Conservation (phyloP, 2,797 vertebrate species). For the Phataginus tetradactyla region DNA sequence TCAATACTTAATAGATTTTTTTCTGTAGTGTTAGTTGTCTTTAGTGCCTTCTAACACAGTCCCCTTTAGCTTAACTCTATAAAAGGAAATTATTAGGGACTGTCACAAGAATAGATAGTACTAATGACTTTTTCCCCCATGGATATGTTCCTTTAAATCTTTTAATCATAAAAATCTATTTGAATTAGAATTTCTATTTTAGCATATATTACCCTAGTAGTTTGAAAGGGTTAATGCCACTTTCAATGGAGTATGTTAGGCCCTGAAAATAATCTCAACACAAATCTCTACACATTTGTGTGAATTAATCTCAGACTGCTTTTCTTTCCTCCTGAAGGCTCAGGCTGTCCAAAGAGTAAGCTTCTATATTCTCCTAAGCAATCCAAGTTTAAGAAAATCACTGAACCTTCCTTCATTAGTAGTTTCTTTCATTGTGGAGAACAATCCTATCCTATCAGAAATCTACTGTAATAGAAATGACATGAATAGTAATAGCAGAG, state of each 20-base stretch:
- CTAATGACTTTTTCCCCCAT: not conserved
- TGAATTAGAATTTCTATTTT: constrained; percentile 12
- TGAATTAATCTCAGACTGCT: constrained; percentile 26
- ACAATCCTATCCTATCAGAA: constrained; percentile 22
- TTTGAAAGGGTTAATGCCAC: constrained; percentile 12
- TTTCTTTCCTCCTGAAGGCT: not conserved
- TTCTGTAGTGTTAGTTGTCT: not conserved
- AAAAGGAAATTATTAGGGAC: not conserved
- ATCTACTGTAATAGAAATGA: constrained; percentile 12
- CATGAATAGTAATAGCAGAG: constrained; percentile 33
- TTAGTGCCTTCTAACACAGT: not conserved
- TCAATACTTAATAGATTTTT: not conserved
- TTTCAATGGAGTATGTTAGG: not conserved
- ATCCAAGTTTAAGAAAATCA: constrained; percentile 35
- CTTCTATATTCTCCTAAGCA: constrained; percentile 31
- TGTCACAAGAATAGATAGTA: not conserved
- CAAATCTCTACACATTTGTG: not conserved
- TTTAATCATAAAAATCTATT: constrained; percentile 25
- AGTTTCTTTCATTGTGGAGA: constrained; percentile 39
- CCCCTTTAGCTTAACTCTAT: not conserved
- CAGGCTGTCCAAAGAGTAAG: constrained; percentile 28
- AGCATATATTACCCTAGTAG: not conserved
- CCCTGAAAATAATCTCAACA: not conserved
- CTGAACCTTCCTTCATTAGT: constrained; percentile 7
- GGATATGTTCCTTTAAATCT: not conserved